phyloP scores from a whole-genome alignment of 2,888 invertebrate genomes.

The Chrysomela aeneicollis region DNA sequence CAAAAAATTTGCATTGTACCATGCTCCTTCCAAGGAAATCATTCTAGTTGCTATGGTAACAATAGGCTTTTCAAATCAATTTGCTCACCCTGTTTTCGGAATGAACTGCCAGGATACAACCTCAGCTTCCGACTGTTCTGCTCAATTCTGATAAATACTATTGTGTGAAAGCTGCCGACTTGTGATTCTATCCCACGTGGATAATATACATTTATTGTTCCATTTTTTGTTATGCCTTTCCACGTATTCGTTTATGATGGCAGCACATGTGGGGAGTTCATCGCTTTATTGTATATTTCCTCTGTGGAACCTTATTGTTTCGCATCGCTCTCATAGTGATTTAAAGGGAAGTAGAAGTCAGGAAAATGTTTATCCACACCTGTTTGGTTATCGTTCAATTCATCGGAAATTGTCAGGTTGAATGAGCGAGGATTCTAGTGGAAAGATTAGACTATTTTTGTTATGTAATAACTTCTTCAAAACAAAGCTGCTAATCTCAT shows the following conservation, averaged over 20 bases:
- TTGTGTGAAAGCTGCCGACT: not conserved
- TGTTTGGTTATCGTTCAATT: too few species aligned
- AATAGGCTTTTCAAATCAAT: too few species aligned
- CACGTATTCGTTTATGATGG: not conserved
- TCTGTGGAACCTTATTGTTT: not conserved
- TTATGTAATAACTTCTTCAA: too few species aligned
- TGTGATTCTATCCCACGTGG: not conserved
- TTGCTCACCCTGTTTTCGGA: not conserved
- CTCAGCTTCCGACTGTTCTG: not conserved
- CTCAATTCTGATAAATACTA: not conserved
- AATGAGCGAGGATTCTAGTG: too few species aligned
- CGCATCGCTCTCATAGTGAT: not conserved
- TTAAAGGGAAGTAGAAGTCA: not conserved
- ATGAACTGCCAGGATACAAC: not conserved
- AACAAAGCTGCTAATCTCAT: too few species aligned
- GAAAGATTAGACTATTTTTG: too few species aligned
- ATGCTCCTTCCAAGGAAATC: too few species aligned
- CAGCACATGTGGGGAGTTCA: slow-evolving; percentile 1
- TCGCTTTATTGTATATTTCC: slow-evolving; percentile 1
- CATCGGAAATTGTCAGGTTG: too few species aligned
- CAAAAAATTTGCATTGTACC: too few species aligned
- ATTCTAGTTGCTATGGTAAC: too few species aligned
- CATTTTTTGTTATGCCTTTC: not conserved
- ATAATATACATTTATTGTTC: not conserved
- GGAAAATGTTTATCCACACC: too few species aligned